Conservation (phyloP, 2,113 vertebrate genomes). For the Vulpes ferrilata region DNA sequence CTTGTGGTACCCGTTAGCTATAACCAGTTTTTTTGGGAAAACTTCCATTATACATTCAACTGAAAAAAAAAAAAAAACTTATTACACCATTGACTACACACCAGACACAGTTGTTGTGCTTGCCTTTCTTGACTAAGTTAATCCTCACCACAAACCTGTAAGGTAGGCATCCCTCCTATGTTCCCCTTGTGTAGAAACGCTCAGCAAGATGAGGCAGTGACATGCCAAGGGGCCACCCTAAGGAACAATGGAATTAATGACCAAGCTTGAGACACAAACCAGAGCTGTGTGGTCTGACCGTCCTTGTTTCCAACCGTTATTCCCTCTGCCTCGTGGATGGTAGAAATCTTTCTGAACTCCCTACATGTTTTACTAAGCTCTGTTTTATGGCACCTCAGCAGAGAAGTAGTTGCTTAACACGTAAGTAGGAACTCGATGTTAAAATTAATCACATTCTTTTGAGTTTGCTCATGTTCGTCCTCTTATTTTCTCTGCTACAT, state of each 20-base stretch:
- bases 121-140: background rate
- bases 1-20: background rate
- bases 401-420: background rate
- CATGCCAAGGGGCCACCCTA: background rate
- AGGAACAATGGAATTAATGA: background rate
- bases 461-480: background rate
- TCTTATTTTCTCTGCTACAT: background rate
- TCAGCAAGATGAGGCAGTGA: background rate
- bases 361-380: background rate
- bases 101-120: background rate
- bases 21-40: background rate
- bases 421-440: background rate
- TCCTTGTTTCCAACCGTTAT: background rate
- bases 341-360: background rate
- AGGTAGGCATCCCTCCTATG: background rate
- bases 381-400: background rate
- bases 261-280: background rate
- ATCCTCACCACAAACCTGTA: background rate
- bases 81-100: background rate
- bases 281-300: background rate
- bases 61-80: background rate
- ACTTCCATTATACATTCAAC: background rate
- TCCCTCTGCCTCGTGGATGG: background rate
- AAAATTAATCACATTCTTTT: background rate
- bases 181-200: background rate